Evolutionary conservation across 2,888 invertebrate genomes (phyloP).

Genomic region (Hirtodrosophila histrioides): DNA sequence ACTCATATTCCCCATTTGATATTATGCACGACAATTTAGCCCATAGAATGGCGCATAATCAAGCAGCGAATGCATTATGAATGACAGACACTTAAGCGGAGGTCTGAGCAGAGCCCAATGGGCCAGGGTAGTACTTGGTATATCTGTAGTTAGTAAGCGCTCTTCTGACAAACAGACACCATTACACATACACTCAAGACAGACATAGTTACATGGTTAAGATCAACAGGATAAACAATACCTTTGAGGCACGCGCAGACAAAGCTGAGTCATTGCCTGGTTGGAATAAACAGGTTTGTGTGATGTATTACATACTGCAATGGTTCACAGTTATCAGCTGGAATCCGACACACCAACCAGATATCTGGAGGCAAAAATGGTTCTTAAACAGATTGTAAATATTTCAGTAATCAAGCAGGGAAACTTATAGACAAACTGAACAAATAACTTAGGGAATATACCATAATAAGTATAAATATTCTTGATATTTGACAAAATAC

Average conservation of each 20-base stretch:
- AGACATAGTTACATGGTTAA: slow-evolving; percentile 9
- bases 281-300: slow-evolving; percentile 1
- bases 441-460: no score
- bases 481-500: no score
- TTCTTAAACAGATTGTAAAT: background rate
- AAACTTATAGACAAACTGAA: no score
- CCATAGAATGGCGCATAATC: slow-evolving; percentile 68
- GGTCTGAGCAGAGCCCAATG: background rate
- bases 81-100: slow-evolving; percentile 31
- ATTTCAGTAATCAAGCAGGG: no score
- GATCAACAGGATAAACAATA: slow-evolving; percentile 32
- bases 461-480: no score
- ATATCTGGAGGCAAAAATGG: background rate
- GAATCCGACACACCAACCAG: background rate
- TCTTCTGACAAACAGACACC: background rate
- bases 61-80: slow-evolving; percentile 49
- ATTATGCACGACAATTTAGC: slow-evolving; percentile 72
- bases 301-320: background rate
- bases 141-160: background rate
- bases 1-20: slow-evolving; percentile 39
- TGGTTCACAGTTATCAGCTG: slow-evolving; percentile 13
- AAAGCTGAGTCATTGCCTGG: slow-evolving; percentile 19
- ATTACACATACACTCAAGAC: background rate
- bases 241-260: slow-evolving; percentile 19
- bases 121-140: background rate